phyloP scores from a whole-genome alignment of 2,113 vertebrate species.

The Crotalus helleri region DNA sequence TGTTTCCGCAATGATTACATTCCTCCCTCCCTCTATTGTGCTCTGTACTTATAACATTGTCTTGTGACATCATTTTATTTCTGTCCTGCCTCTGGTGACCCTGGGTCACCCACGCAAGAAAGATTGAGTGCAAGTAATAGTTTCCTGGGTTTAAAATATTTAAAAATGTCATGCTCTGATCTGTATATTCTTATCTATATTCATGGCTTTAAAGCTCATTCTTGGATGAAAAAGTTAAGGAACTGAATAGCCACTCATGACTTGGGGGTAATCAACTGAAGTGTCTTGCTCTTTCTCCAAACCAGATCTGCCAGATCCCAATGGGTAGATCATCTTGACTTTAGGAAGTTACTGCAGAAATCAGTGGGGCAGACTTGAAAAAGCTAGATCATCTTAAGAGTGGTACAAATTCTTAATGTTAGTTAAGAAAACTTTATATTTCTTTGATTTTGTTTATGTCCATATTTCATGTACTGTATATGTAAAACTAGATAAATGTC shows the following conservation, averaged over 20 bases:
- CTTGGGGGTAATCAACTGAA: not conserved
- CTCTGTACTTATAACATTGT: not conserved
- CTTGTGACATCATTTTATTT: not conserved
- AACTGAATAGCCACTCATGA: not conserved
- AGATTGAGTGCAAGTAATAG: not conserved
- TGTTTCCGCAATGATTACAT: not conserved
- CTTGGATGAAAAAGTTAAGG: not conserved
- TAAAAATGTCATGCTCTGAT: not conserved
- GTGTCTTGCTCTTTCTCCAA: not conserved
- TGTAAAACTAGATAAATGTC: constrained; percentile 51
- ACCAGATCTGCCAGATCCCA: too few relatives aligned
- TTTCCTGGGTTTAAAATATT: not conserved
- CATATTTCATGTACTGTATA: constrained; percentile 54
- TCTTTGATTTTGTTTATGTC: constrained; percentile 38
- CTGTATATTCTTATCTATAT: not conserved
- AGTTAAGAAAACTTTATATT: constrained; percentile 44
- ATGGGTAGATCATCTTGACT: not conserved
- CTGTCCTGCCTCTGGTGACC: not conserved
- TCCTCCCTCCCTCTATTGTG: not conserved
- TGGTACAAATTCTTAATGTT: not conserved
- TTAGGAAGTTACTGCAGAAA: too few relatives aligned
- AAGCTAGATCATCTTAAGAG: not conserved
- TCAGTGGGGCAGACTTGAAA: not conserved
- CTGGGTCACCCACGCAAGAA: not conserved
- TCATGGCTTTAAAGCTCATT: not conserved